A percentile compares a stretch with the other conserved stretches of the same genome.
Evolutionary conservation across 2,797 vertebrate genomes (phyloP).

Genomic region (Semotilus atromaculatus): DNA sequence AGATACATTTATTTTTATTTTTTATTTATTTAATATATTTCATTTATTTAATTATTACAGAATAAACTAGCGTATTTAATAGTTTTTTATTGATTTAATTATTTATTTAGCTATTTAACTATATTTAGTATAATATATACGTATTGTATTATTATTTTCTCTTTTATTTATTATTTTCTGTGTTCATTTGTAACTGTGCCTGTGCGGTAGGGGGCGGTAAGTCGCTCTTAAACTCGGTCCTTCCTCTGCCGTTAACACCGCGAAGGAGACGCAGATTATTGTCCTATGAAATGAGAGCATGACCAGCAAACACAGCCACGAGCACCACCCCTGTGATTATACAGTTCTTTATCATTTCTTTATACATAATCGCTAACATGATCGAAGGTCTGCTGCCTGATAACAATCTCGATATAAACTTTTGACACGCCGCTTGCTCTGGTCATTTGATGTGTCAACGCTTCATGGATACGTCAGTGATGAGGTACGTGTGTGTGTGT

Average conservation of each 20-base stretch:
- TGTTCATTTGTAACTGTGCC: background rate
- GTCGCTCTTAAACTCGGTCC: background rate
- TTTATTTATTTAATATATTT: too few species aligned
- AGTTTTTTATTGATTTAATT: too few species aligned
- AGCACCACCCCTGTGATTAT: conserved; percentile 11
- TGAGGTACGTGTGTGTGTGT: conserved; percentile 43
- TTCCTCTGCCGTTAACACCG: background rate
- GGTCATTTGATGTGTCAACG: conserved; percentile 10
- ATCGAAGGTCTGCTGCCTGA: background rate
- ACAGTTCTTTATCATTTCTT: conserved; percentile 37
- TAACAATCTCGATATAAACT: conserved; percentile 26
- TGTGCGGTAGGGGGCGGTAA: conserved; percentile 35
- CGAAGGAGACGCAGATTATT: conserved; percentile 40
- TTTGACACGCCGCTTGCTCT: background rate
- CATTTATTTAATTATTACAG: too few species aligned
- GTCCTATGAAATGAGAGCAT: conserved; percentile 51
- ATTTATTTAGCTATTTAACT: too few species aligned
- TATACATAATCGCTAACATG: conserved; percentile 13
- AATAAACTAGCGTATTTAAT: too few species aligned
- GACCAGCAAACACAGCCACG: conserved; percentile 42
- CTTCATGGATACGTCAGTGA: conserved; percentile 27
- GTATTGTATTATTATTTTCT: too few species aligned
- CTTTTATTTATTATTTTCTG: background rate
- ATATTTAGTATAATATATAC: too few species aligned
- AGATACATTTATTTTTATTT: too few species aligned